Evolutionary conservation across 2,113 vertebrate species (phyloP), one percentile per base, ranked within the genome.

Genomic region (Paramisgurnus dabryanus): DNA sequence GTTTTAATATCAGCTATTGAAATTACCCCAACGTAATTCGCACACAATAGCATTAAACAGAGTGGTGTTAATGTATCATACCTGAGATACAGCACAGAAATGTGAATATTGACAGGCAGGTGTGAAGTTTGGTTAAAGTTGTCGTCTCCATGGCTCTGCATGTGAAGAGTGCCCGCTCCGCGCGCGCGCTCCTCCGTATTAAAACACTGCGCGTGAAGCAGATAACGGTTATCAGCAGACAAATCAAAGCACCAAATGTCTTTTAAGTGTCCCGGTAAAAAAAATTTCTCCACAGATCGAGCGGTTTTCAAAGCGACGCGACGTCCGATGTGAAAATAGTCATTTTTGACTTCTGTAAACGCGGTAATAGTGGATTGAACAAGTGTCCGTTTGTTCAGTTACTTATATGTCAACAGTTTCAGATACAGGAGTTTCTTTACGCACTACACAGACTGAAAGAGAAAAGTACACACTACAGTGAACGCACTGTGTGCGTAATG

Each of bases 71-170:
- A 67, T n/a, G 12, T 8, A 71, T 80, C 92, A 82, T 80, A 94
- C 93, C 93, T 89, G 91, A 82, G 49, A 90, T 82, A 60, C 77
- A 76, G 50, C 86, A 89, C 64, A 91, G 81, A 6, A 90, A 83
- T 66, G 85, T 78, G 0, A 90, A 40, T 6, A 72, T 1, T 0
- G 68, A 80, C 61, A 93, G 86, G 86, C 86, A 66, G 68, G 79
- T 80, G 76, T 70, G 70, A 88, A 91, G 85, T 90, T 92, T 93
- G 86, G 87, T 84, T 17, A 64, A 84, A 85, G 89, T 65, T 47
- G 1, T 70, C 76, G 74, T 80, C 90, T 89, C 89, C 93, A 93
- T 91, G 82, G 82, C 83, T 67, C 86, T 63, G 79, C 76, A 60
- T 60, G 11, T 69, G 50, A 75, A 66, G 66, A 83, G 66, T 57